These are phyloP conservation scores for Serrognathus titanus DNA, from an alignment of 2,888 invertebrate species.

Conservation along the genomic window DNA sequence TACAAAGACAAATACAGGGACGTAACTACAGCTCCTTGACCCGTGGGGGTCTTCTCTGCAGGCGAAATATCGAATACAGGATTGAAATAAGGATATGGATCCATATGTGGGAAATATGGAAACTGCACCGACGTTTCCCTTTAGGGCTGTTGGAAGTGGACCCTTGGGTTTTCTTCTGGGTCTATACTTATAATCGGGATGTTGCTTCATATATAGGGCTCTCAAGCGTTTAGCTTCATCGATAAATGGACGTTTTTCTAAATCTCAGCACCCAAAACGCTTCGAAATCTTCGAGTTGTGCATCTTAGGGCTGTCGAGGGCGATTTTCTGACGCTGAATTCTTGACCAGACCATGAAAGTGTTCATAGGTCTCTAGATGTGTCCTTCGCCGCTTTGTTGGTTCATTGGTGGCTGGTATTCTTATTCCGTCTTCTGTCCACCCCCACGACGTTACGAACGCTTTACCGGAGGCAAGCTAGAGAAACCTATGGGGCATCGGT, in stretches of 20 bases:
- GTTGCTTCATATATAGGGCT: slow-evolving; percentile 92
- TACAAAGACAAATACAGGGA: slow-evolving; percentile 69
- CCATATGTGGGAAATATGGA: slow-evolving; percentile 60
- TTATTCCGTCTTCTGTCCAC: no score
- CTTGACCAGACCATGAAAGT: slow-evolving; percentile 98
- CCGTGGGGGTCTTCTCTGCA: slow-evolving; percentile 38
- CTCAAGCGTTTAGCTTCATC: slow-evolving; percentile 94
- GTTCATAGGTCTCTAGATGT: slow-evolving; percentile 96
- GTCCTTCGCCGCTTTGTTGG: slow-evolving; percentile 55
- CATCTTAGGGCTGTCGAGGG: slow-evolving; percentile 92
- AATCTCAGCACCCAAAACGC: slow-evolving; percentile 89
- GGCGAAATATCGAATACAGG: slow-evolving; percentile 58
- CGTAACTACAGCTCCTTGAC: slow-evolving; percentile 59
- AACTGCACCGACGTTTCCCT: slow-evolving; percentile 54
- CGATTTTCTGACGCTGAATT: slow-evolving; percentile 86
- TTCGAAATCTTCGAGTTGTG: slow-evolving; percentile 90
- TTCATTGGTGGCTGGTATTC: slow-evolving; percentile 34
- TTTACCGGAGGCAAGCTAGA: no score
- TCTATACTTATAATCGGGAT: slow-evolving; percentile 92
- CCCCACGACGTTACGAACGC: no score
- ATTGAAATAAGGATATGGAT: slow-evolving; percentile 72
- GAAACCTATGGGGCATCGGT: no score
- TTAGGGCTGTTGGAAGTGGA: slow-evolving; percentile 52
- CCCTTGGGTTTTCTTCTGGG: slow-evolving; percentile 92
- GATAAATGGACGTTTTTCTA: slow-evolving; percentile 94